Evolutionary conservation across 2,113 vertebrate species (phyloP), one percentile per base, ranked within the genome.

Genomic region (Rhombomys opimus): DNA sequence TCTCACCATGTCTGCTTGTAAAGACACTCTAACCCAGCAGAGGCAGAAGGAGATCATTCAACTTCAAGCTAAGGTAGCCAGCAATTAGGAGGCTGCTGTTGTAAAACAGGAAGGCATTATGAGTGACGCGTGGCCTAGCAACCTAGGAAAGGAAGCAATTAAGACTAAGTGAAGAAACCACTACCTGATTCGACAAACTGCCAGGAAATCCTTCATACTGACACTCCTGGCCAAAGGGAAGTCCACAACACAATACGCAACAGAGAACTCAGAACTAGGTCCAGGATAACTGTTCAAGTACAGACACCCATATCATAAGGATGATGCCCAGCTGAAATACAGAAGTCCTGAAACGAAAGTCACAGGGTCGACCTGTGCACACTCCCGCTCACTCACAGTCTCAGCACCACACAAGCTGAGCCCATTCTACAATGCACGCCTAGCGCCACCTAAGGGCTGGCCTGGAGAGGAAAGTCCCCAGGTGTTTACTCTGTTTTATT

Each of bases 131-230:
- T 41, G 10, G 54, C 82, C 50, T 5, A 73, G 46, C 0, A 46
- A 70, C 22, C 73, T 25, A 13, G 76, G 70, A 38, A 67, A 87
- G 35, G 70, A 90, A 88, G 86, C 35, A 73, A 95, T n/a, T 63
- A 57, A 89, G 63, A 81, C 67, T 2, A 59, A 67, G n/a, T 6
- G 25, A 59, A 88, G 52, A 80, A 76, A 82, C 65, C 35, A n/a
- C 27, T 25, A 77, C 50, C 12, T 82, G 15, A 15, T 3, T 15
- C 1, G 17, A 80, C 20, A 46, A 77, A 27, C 54, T 59, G 25
- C 25, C 20, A 38, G 54, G 70, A 76, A 75, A 65, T 23, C 12
- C 67, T 30, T 87, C 90, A 27, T 2, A 27, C 52, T 20, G 63
- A 92, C 57, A 85, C 6, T 46, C 14, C n/a, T 0, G 32, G 68